Evolutionary conservation across 2,797 vertebrate genomes (phyloP), one percentile per base, ranked within the genome.

Genomic region (Tokudaia tokunoshimensis): DNA sequence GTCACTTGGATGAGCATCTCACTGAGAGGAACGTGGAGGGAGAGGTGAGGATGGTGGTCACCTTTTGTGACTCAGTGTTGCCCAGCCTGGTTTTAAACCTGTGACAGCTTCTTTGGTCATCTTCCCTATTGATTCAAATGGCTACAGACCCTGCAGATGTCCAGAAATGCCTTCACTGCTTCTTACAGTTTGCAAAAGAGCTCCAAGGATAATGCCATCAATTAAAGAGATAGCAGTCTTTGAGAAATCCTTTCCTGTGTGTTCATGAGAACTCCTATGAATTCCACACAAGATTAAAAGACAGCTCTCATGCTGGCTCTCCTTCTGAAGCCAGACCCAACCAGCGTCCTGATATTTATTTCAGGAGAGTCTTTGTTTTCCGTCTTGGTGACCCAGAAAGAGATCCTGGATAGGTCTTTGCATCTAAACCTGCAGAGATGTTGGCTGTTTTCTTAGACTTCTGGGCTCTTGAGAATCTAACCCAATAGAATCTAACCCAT

Each of bases 161-260:
- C 41, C 61, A 86, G 67, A 94, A 95, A 96, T 92, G 11, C 75
- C 80, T 12, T 9, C 50, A 89, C 14, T 75, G 20, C 55, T 96
- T 83, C 37, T 6, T 70, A 7, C 19, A 50, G 34, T 72, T 88
- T 87, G 72, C 19, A 65, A 87, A 94, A 72, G n/a, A 76, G 26
- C 12, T 94, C 61, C 92, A 29, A 80, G 47, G 37, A 87, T 84
- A 82, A 92, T 79, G 13, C 31, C 80, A 11, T 96, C 72, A 94
- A 55, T 52, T 19, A 96, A 91, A 87, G 82, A 37, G 67, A 75
- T 63, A 26, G 29, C 55, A 76, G 19, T 75, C 61, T 95, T 94
- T 63, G 52, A 80, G 63, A 80, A 92, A 92, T 26, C 20, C 26
- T 55, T 93, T 96, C 89, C 65, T 88, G 90, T 31, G 61, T 37